Evolutionary conservation across 2,113 vertebrate species (phyloP), one percentile per base, ranked within the genome.

Genomic region (Casuarius casuarius): DNA sequence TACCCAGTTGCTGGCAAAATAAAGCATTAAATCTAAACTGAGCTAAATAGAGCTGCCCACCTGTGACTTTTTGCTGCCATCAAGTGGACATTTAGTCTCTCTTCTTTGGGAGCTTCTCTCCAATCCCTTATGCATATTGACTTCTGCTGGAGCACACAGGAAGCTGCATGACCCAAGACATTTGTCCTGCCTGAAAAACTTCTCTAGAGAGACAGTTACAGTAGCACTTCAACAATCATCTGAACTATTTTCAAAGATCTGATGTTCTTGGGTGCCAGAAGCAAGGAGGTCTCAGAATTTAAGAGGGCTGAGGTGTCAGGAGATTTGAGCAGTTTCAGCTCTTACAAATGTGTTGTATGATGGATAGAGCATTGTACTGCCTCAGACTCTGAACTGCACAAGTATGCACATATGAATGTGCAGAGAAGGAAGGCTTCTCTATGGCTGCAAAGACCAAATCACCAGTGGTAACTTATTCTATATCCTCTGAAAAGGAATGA

Each of bases 381-480:
- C 52, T 3, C 2, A 0, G 66, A 9, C 28, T 29, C 8, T 52
- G 59, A 23, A 28, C 29, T n/a, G 56, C n/a, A n/a, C 20, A 7
- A 0, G 28, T 4, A 0, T 4, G 33, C 44, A 54, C 20, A 12
- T 28, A 17, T 72, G 26, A 58, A 74, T 2, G 0, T 0, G n/a
- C 35, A 63, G 54, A 63, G 71, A 20, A 40, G 70, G 21, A 17
- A 23, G 15, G 16, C 84, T 62, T 29, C 75, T 33, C 40, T 5
- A 22, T 2, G 48, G 48, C n/a, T 63, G 51, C 84, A 25, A 13
- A 2, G 19, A 3, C 62, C 3, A 5, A n/a, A 48, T 26, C 29
- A 1, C 35, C 6, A 14, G 8, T 0, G 31, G 6, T 2, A 9
- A 42, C 18, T 59, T 7, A 18, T 2, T 3, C 21, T 56, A 16